Base-by-base conservation (phyloP, 2,888 invertebrate genomes). In the Tromatobia lineatoria region DNA sequence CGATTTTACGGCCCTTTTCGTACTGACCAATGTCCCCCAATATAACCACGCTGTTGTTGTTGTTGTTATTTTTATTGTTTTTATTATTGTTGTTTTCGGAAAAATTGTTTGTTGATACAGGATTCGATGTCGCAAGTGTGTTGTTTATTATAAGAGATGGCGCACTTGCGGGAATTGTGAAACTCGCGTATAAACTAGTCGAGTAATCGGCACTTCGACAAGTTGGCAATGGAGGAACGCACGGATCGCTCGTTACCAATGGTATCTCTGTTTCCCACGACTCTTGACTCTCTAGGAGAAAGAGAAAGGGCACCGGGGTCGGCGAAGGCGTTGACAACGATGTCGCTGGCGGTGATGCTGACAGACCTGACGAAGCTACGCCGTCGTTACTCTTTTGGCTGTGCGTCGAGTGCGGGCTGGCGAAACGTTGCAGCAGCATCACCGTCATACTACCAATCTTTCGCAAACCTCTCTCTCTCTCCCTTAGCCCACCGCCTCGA, bases 341-440 rank as follows among this genome's bases (percentile, higher is more conserved):
- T 38, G 83, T 86, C 54, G 78, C 73, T 13, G 67, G 66, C 34
- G 80, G 54, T 61, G 84, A 74, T 59, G 82, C 73, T 34, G 85
- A 73, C 23, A 52, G 70, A 23, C 42, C 59, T 47, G 81, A 71
- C 79, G 78, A 70, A 42, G 45, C 70, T 67, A 71, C 79, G 86
- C 90, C 91, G 86, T 92, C 91, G 90, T 85, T 85, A 47, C 88
- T 91, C 88, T 92, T 93, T 88, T 91, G 92, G 91, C 90, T 92
- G 88, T 91, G 91, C 91, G 92, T 93, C 90, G 93, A 91, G 90
- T 93, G 93, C 90, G 92, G 92, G 90, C 92, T 92, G 91, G 91
- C 90, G 89, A 93, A 93, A 91, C 93, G 93, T 93, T 93, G 93
- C 91, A 94, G 93, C 93, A 94, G 93, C 93, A 93, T 94, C 92